Conservation (phyloP, 2,888 invertebrate genomes). For the Pherbina coryleti region DNA sequence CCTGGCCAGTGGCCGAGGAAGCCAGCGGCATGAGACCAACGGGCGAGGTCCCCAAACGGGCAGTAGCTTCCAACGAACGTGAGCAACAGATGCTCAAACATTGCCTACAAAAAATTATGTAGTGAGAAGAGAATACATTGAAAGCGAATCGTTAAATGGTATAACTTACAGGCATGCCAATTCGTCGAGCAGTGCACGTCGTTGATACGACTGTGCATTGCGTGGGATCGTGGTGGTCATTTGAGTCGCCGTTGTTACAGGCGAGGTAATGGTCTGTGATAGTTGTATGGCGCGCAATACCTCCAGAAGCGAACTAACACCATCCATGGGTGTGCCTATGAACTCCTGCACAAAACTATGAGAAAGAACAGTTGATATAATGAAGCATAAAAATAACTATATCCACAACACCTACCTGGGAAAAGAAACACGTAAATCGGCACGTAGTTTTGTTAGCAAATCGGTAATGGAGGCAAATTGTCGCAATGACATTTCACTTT, state of each 20-base stretch:
- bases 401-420: constrained; percentile 77
- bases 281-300: constrained; percentile 88
- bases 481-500: constrained; percentile 87
- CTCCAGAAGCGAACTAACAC: constrained; percentile 85
- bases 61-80: constrained; percentile 83
- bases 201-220: constrained; percentile 77
- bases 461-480: constrained; percentile 91
- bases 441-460: constrained; percentile 85
- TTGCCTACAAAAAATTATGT: constrained; percentile 71
- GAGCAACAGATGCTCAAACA: constrained; percentile 86
- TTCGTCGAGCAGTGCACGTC: constrained; percentile 86
- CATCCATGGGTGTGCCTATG: constrained; percentile 88
- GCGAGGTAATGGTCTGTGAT: constrained; percentile 77
- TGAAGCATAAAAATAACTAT: neutral
- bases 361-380: neutral
- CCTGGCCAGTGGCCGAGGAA: constrained; percentile 89
- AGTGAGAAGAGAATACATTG: no score
- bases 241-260: constrained; percentile 55
- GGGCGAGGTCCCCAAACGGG: constrained; percentile 81
- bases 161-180: constrained; percentile 81
- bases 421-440: constrained; percentile 88
- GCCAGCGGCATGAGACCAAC: constrained; percentile 87
- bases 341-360: constrained; percentile 93
- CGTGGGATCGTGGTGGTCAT: constrained; percentile 68
- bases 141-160: no score